Percentiles rank a stretch among this genome's conserved stretches.
Evolutionary conservation across 2,113 vertebrate genomes (phyloP).

Genomic region (Calidris pygmaea): DNA sequence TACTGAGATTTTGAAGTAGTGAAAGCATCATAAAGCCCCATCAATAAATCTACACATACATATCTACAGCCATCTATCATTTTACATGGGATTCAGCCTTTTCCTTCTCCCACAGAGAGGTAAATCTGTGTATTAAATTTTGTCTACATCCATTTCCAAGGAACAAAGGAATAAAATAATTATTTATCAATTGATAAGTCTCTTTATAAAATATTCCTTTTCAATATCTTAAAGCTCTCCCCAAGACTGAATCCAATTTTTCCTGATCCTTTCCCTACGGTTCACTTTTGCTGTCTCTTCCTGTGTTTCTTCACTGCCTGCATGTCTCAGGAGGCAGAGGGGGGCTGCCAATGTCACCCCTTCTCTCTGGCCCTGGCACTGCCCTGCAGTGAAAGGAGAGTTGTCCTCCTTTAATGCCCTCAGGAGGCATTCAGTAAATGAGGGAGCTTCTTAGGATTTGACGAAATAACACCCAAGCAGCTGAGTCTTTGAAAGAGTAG

Average conservation of each 20-base stretch:
- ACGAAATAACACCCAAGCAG: background rate
- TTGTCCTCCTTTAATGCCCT: background rate
- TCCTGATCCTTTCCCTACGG: background rate
- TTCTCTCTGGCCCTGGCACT: background rate
- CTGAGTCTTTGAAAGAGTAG: background rate
- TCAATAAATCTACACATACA: background rate
- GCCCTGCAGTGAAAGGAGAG: fast-evolving
- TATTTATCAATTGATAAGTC: background rate
- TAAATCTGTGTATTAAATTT: background rate
- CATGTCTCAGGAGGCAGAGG: background rate
- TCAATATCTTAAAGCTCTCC: background rate
- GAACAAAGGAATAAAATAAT: background rate
- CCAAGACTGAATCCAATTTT: background rate
- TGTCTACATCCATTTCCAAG: background rate
- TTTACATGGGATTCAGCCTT: background rate
- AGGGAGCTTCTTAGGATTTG: background rate
- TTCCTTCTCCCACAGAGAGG: background rate
- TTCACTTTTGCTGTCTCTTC: background rate
- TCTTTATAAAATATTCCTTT: background rate
- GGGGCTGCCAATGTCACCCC: background rate
- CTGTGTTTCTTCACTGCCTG: background rate
- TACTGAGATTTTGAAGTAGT: background rate
- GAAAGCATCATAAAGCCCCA: background rate
- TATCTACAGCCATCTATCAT: background rate
- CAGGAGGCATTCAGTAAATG: background rate